Evolutionary conservation across 2,113 vertebrate species (phyloP).

Genomic region (Trichomycterus rosablanca): DNA sequence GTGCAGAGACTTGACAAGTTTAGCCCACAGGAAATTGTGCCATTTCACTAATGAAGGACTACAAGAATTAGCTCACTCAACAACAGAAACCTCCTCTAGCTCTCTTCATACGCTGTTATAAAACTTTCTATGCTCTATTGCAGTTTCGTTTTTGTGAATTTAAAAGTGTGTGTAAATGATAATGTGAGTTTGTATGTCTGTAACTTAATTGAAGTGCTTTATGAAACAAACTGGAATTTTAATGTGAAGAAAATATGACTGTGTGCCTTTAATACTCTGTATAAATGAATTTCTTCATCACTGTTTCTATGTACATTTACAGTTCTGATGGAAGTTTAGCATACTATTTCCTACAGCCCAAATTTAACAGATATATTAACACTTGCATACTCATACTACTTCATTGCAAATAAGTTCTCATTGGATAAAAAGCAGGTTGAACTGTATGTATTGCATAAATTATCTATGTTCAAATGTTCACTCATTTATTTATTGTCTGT

Average conservation of each 20-base stretch:
- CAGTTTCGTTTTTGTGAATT: constrained; percentile 17
- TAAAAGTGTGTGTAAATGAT: constrained; percentile 16
- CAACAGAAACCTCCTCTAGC: constrained; percentile 27
- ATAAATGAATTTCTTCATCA: constrained; percentile 27
- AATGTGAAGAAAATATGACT: constrained; percentile 20
- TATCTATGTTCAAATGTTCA: no score
- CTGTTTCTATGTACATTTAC: background rate
- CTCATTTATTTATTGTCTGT: no score
- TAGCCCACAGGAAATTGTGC: constrained; percentile 2
- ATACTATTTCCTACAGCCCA: no score
- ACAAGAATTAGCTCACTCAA: background rate
- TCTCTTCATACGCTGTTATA: constrained; percentile 11
- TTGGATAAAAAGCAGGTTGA: no score
- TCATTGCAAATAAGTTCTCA: no score
- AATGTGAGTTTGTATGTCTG: constrained; percentile 1
- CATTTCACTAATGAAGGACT: background rate
- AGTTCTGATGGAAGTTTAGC: no score
- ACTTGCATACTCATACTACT: no score
- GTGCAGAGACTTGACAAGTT: constrained; percentile 1
- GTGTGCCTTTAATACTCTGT: no score
- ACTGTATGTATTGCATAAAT: no score
- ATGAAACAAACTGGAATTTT: constrained; percentile 16
- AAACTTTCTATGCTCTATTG: constrained; percentile 4
- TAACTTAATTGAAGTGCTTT: constrained; percentile 26
- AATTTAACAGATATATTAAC: no score